Conservation (phyloP, 2,797 vertebrate genomes). For the Sphaeramia orbicularis region DNA sequence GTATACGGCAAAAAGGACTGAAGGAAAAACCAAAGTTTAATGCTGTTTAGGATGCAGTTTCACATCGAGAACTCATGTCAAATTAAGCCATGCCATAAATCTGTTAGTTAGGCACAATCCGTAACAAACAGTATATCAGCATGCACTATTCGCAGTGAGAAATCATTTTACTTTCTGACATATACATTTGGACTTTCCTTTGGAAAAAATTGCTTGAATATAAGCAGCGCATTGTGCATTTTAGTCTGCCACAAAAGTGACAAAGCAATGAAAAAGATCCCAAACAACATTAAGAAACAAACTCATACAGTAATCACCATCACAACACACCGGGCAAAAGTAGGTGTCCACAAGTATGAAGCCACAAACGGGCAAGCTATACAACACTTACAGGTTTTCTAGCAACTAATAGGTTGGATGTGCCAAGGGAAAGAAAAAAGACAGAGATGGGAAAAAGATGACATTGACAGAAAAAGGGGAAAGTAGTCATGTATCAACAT, state of each 20-base stretch:
- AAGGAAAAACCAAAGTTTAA: constrained; percentile 84
- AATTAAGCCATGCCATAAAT: constrained; percentile 75
- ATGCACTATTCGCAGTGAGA: constrained; percentile 67
- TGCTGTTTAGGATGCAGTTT: constrained; percentile 95
- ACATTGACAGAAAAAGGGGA: constrained; percentile 87
- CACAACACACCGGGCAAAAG: constrained; percentile 88
- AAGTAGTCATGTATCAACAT: constrained; percentile 90
- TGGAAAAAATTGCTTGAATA: constrained; percentile 37
- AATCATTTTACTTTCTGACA: constrained; percentile 77
- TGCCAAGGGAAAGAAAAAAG: constrained; percentile 85
- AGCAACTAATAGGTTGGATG: constrained; percentile 89
- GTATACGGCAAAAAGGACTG: constrained; percentile 44
- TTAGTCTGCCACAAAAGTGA: constrained; percentile 84
- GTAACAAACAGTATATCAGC: constrained; percentile 55
- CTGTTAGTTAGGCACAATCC: constrained; percentile 76
- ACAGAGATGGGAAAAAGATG: constrained; percentile 86
- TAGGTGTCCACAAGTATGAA: constrained; percentile 92
- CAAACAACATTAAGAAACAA: constrained; percentile 95
- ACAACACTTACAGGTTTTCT: constrained; percentile 90
- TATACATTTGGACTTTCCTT: constrained; percentile 61
- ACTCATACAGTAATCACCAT: constrained; percentile 76
- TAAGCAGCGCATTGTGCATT: constrained; percentile 54
- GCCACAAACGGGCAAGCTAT: constrained; percentile 92
- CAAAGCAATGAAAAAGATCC: constrained; percentile 91
- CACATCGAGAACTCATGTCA: constrained; percentile 57